Percentiles rank a stretch among this genome's conserved stretches.
Conservation (phyloP, 1,140 invertebrate species). For the Ceratosolen solmsi region DNA sequence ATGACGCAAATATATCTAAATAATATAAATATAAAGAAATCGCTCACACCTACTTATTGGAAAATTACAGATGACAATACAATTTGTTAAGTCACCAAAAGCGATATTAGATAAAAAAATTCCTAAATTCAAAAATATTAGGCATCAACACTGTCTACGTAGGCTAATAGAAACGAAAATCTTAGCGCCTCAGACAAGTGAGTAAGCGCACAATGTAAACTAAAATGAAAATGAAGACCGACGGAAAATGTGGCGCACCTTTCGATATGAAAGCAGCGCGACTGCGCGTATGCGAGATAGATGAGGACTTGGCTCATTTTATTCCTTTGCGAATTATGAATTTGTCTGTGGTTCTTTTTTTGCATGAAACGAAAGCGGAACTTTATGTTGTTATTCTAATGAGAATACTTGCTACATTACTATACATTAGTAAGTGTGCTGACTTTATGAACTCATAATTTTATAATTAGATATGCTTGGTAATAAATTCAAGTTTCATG, state of each 20-base stretch:
- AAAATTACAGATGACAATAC: no score
- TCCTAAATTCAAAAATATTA: no score
- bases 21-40: no score
- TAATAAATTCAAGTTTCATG: slow-evolving; percentile 13
- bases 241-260: slow-evolving; percentile 36
- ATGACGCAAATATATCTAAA: no score
- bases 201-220: neutral
- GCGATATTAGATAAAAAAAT: no score
- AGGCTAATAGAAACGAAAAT: no score
- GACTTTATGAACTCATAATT: neutral
- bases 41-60: no score
- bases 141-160: no score
- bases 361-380: neutral
- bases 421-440: slow-evolving; percentile 10
- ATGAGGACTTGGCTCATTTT: slow-evolving; percentile 30
- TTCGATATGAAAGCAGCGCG: slow-evolving; percentile 30
- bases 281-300: neutral
- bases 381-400: neutral
- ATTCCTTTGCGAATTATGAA: slow-evolving; percentile 33
- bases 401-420: neutral
- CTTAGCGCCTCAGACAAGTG: no score
- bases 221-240: neutral
- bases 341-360: neutral
- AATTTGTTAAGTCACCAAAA: no score
- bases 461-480: slow-evolving; percentile 18